Percentiles rank a stretch among this genome's conserved stretches.
Evolutionary conservation across 2,797 vertebrate genomes (phyloP).

Genomic region (Manis javanica): DNA sequence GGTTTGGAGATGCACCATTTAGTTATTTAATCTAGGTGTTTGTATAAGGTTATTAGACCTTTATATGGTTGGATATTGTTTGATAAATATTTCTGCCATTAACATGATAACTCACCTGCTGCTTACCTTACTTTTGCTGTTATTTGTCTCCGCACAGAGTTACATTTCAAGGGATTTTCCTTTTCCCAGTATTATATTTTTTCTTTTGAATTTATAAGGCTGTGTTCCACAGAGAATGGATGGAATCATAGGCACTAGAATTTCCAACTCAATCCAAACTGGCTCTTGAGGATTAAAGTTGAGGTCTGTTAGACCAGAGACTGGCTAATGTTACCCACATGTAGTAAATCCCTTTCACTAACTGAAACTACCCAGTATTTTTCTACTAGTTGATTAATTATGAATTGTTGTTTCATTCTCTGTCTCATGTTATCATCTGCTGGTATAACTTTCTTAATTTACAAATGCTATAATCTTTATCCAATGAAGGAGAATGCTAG

Average conservation of each 20-base stretch:
- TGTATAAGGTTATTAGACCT: neutral
- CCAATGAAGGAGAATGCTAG: neutral
- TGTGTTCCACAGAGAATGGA: neutral
- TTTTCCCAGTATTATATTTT: neutral
- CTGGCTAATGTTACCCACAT: neutral
- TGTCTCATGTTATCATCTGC: neutral
- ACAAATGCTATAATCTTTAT: neutral
- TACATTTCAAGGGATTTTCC: neutral
- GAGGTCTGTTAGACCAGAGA: neutral
- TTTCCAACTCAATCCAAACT: neutral
- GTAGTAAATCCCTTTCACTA: neutral
- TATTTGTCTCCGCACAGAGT: neutral
- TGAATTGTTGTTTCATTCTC: neutral
- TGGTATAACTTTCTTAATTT: neutral
- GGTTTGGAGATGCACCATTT: neutral
- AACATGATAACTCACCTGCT: neutral
- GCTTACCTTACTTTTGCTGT: neutral
- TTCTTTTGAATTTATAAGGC: neutral
- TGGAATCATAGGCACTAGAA: neutral
- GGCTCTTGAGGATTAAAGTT: neutral
- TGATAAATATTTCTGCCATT: neutral
- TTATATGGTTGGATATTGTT: neutral
- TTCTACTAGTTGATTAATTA: neutral
- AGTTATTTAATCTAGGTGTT: neutral
- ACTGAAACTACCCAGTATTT: neutral